Evolutionary conservation across 2,113 vertebrate species (phyloP).

Genomic region (Trichechus manatus): DNA sequence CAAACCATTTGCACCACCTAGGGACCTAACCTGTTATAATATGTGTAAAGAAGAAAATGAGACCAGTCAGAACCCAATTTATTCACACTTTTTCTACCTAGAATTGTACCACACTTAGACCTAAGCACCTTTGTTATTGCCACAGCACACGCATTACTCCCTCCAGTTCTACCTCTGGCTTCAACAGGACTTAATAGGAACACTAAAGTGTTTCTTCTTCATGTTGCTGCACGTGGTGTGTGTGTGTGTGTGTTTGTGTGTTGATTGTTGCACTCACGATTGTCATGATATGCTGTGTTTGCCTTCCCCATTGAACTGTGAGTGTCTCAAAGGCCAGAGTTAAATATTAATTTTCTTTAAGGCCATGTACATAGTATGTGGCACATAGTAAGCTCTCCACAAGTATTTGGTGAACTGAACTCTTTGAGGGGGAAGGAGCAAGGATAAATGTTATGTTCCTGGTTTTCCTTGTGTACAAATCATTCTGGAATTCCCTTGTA

Average conservation of each 20-base stretch:
- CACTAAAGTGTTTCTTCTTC: background rate
- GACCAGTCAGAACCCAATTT: background rate
- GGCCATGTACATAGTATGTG: background rate
- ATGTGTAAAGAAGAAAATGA: constrained; percentile 8
- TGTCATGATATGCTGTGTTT: background rate
- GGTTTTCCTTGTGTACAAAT: background rate
- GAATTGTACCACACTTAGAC: background rate
- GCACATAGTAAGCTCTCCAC: background rate
- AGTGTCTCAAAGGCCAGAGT: background rate
- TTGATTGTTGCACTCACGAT: too few relatives aligned
- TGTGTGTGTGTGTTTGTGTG: background rate
- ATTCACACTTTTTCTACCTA: background rate
- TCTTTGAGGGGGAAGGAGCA: background rate
- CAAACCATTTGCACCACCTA: background rate
- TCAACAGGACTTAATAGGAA: background rate
- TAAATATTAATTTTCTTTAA: background rate
- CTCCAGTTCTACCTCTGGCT: background rate
- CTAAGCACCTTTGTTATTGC: background rate
- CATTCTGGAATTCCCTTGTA: background rate
- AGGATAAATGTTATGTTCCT: background rate
- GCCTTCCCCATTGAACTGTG: background rate
- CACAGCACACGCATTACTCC: background rate
- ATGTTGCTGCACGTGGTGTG: background rate
- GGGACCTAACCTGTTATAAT: background rate
- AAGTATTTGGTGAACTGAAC: background rate